Percentiles rank a stretch among this genome's conserved stretches.
Conservation (phyloP, 2,797 vertebrate genomes). For the Molossus molossus region DNA sequence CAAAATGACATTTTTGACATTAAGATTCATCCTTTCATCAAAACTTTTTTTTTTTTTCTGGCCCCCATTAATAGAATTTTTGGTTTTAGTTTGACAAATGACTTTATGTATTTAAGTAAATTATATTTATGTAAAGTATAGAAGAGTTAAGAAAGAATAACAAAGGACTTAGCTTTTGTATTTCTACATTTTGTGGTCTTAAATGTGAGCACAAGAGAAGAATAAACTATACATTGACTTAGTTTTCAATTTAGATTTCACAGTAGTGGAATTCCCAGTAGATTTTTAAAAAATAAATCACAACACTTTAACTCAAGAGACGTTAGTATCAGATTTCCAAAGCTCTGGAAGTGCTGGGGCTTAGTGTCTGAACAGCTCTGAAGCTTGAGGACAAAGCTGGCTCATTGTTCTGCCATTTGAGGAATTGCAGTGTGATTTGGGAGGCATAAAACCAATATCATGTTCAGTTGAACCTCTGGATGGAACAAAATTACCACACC, state of each 20-base stretch:
- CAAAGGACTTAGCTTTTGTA: background rate
- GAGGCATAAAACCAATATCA: conserved; percentile 77
- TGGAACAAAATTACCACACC: conserved; percentile 82
- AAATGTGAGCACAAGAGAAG: conserved; percentile 15
- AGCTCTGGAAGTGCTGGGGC: background rate
- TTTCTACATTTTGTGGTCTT: conserved; percentile 1
- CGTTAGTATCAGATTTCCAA: background rate
- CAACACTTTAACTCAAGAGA: background rate
- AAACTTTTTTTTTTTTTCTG: conserved; percentile 41
- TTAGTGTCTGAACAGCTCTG: background rate
- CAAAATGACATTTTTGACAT: conserved; percentile 49
- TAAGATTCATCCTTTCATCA: conserved; percentile 58
- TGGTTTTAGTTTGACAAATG: conserved; percentile 62
- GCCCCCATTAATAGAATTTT: conserved; percentile 1
- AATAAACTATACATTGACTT: background rate
- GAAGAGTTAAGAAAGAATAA: conserved; percentile 59
- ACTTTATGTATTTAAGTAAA: conserved; percentile 42
- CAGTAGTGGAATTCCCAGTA: background rate
- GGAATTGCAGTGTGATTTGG: background rate
- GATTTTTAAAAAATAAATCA: conserved; percentile 15
- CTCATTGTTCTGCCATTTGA: conserved; percentile 40
- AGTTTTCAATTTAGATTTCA: conserved; percentile 50
- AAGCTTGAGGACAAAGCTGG: conserved; percentile 57
- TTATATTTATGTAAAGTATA: conserved; percentile 13
- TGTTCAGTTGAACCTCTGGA: conserved; percentile 70